Evolutionary conservation across 2,113 vertebrate species (phyloP).

Genomic region (Brachypteracias leptosomus): DNA sequence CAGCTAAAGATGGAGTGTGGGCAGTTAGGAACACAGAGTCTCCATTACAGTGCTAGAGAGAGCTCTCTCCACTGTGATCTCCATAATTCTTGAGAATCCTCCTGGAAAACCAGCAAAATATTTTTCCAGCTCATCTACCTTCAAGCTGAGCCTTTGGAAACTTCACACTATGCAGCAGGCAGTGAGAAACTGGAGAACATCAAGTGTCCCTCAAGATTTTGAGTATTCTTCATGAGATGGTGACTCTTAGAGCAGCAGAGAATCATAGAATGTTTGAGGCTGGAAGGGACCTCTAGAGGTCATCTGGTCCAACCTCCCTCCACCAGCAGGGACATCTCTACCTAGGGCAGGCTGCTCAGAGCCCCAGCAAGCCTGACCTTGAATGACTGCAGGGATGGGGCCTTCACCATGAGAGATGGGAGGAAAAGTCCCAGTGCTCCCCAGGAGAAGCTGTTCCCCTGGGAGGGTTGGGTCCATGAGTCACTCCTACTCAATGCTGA

Average conservation of each 20-base stretch:
- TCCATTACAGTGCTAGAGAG: neutral
- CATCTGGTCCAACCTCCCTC: too few relatives aligned
- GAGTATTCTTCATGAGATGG: neutral
- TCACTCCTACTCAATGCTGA: neutral
- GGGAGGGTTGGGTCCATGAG: neutral
- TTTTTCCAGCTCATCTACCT: neutral
- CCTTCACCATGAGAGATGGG: too few relatives aligned
- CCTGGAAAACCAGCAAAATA: neutral
- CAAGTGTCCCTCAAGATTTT: neutral
- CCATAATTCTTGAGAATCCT: neutral
- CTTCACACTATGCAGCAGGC: neutral
- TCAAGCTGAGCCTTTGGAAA: neutral
- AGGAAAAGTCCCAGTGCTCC: neutral
- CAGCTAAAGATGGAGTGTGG: neutral
- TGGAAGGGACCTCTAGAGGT: too few relatives aligned
- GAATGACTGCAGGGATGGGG: too few relatives aligned
- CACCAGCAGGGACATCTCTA: too few relatives aligned
- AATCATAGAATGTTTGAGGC: too few relatives aligned
- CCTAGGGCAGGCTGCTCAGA: too few relatives aligned
- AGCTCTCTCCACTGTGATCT: neutral
- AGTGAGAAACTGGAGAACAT: accelerated
- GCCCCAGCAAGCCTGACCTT: too few relatives aligned
- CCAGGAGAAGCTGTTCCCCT: neutral
- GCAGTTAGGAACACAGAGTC: neutral
- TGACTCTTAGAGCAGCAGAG: accelerated